Evolutionary conservation across 2,113 vertebrate genomes (phyloP), one percentile per base, ranked within the genome.

Genomic region (Nothobranchius furzeri): DNA sequence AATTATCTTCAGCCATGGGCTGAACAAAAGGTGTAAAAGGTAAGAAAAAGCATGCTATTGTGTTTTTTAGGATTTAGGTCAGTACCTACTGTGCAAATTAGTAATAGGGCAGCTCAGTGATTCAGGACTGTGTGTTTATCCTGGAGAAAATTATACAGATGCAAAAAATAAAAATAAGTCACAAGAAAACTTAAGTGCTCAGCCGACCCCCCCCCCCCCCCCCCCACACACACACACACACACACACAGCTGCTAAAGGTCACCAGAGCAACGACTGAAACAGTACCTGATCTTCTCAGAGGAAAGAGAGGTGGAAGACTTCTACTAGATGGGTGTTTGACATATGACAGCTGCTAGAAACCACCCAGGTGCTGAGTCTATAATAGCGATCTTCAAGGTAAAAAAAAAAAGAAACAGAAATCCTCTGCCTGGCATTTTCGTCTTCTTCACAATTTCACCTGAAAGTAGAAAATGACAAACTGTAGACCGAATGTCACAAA

Each of bases 221-320:
- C 60, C 20, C 20, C 1, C 1, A 20, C 20, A 20, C 20, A 20
- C 20, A 20, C 20, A 20, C 20, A 20, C 20, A 20, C 20, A 20
- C 20, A 20, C 20, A 20, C 20, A 53, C 80, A 78, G 75, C 84
- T 85, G 77, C 64, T 87, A 90, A 91, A 92, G 89, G 85, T 91
- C 90, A 89, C 74, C 20, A 24, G 79, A 85, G 73, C 73, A 82
- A 88, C 81, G 75, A 73, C 63, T 78, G 70, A 79, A 77, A 50
- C 70, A 45, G 76, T 74, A 57, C 70, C 66, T 82, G 71, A 79
- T 71, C 71, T 73, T 68, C 76, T 84, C 85, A 64, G 84, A 75
- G 68, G 75, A 81, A 12, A 60, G 20, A 63, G 51, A 61, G 68
- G 46, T 63, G 68, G 83, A 78, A 50, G 51, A 79, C 70, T 60